phyloP scores from a whole-genome alignment of 2,113 vertebrate genomes.

The Sterrhoptilus dennistouni region DNA sequence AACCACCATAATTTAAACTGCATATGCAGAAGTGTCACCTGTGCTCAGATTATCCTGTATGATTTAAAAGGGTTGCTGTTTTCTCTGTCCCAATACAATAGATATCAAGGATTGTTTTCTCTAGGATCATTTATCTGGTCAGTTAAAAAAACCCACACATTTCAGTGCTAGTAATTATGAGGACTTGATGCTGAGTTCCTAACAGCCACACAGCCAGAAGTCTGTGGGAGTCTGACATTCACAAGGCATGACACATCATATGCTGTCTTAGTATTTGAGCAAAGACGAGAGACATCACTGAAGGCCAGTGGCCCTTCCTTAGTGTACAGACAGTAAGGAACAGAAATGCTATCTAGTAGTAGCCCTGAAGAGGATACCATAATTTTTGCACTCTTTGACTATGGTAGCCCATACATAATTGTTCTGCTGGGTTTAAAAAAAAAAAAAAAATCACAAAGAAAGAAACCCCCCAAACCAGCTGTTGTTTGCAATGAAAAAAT shows the following conservation, averaged over 20 bases:
- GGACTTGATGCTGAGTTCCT: conserved; percentile 2
- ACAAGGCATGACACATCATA: conserved; percentile 1
- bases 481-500: not conserved
- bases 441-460: not conserved
- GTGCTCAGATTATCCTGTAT: not conserved
- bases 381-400: not conserved
- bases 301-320: not conserved
- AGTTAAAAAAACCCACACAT: not conserved
- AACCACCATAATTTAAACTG: not conserved
- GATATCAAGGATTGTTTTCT: not conserved
- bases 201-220: conserved; percentile 20
- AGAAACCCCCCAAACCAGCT: not conserved
- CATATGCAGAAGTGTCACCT: not conserved
- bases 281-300: not conserved
- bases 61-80: not conserved
- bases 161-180: not conserved
- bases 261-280: not conserved
- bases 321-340: not conserved
- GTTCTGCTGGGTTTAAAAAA: not conserved
- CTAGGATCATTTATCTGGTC: not conserved
- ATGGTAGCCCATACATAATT: not conserved
- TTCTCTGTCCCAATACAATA: not conserved
- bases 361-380: not conserved
- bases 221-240: conserved; percentile 37
- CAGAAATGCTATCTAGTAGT: not conserved